A percentile compares a stretch with the other conserved stretches of the same genome.
Evolutionary conservation across 2,888 invertebrate genomes (phyloP).

Genomic region (Thalpophila matura): DNA sequence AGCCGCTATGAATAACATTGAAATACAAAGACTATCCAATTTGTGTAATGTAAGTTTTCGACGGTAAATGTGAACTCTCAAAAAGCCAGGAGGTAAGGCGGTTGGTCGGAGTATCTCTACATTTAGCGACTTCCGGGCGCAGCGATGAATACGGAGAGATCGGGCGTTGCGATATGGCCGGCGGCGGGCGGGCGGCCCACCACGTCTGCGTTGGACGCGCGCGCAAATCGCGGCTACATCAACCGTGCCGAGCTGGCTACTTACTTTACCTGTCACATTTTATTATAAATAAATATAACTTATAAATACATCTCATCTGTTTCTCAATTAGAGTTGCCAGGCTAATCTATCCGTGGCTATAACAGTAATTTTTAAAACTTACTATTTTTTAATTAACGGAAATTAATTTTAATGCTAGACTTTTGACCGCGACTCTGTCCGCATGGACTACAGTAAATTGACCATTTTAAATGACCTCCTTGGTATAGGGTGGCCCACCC

Average conservation of each 20-base stretch:
- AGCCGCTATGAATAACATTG: constrained; percentile 68
- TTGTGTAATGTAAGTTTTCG: constrained; percentile 87
- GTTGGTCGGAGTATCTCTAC: constrained; percentile 81
- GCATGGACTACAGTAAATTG: too few relatives aligned
- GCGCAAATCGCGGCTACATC: constrained; percentile 73
- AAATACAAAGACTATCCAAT: constrained; percentile 83
- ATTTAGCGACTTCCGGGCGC: constrained; percentile 83
- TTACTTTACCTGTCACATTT: constrained; percentile 11
- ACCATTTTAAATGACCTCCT: too few relatives aligned
- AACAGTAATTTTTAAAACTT: too few relatives aligned
- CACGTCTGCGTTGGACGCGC: constrained; percentile 62
- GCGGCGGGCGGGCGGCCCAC: constrained; percentile 68
- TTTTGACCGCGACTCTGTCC: too few relatives aligned
- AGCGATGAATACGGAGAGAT: constrained; percentile 87
- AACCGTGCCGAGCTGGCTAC: constrained; percentile 53
- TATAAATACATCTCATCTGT: too few relatives aligned
- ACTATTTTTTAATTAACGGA: too few relatives aligned
- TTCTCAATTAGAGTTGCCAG: too few relatives aligned
- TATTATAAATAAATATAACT: too few relatives aligned
- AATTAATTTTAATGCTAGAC: too few relatives aligned
- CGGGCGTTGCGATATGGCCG: constrained; percentile 82
- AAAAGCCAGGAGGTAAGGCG: constrained; percentile 82
- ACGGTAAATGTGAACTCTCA: constrained; percentile 78
- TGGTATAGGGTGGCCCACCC: too few relatives aligned
- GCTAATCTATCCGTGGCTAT: too few relatives aligned